Evolutionary conservation across 2,888 invertebrate species (phyloP).

Genomic region (Megastigmus dorsalis): DNA sequence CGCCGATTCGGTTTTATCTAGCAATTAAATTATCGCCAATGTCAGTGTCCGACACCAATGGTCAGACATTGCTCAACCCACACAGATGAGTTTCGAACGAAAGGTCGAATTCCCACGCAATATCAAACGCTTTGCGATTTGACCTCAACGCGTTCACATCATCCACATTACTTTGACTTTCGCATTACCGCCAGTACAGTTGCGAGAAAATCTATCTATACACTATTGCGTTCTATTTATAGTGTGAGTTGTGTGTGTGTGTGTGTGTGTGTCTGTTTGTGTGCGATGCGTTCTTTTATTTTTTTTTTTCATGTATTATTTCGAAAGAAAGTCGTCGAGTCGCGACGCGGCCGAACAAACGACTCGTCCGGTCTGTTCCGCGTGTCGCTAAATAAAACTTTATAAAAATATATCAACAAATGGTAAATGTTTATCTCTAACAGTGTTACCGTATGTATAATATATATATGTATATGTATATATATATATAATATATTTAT

Average conservation of each 20-base stretch:
- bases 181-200: conserved; percentile 10
- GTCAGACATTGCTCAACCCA: too few species aligned
- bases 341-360: background rate
- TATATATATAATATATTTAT: conserved; percentile 52
- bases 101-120: conserved; percentile 7
- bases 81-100: background rate
- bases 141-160: background rate
- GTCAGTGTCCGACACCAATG: too few species aligned
- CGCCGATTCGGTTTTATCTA: too few species aligned
- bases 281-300: conserved; percentile 9
- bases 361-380: background rate
- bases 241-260: conserved; percentile 18
- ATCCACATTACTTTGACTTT: conserved; percentile 25
- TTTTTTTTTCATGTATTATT: too few species aligned
- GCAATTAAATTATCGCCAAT: too few species aligned
- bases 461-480: conserved; percentile 44
- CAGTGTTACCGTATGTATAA: conserved; percentile 58
- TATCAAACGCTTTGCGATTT: conserved; percentile 2
- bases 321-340: conserved; percentile 37
- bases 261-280: too few species aligned
- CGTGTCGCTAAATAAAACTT: conserved; percentile 69
- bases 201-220: conserved; percentile 28
- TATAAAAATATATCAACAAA: conserved; percentile 74
- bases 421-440: conserved; percentile 72
- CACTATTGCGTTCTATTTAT: conserved; percentile 21